Evolutionary conservation across 2,888 invertebrate species (phyloP).

Genomic region (Anticlea derivata): DNA sequence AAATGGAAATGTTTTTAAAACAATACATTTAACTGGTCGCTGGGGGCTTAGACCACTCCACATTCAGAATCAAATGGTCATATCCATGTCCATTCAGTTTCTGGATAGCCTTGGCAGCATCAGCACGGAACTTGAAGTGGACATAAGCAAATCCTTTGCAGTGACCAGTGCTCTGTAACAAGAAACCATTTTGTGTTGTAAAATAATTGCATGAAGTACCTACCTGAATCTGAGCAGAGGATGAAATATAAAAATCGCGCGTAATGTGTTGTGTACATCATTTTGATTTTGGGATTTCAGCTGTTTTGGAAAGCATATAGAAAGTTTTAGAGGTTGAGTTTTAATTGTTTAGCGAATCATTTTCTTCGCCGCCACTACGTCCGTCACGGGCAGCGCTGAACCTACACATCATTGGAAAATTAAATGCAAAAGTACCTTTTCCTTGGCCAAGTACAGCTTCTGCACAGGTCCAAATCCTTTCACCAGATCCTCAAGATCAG

Average conservation of each 20-base stretch:
- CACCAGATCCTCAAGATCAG: conserved; percentile 97
- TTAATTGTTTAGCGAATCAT: no score
- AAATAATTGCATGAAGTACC: no score
- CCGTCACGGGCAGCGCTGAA: no score
- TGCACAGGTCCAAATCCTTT: conserved; percentile 96
- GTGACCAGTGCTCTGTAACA: conserved; percentile 87
- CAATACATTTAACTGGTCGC: conserved; percentile 61
- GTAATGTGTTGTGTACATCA: no score
- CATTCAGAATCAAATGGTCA: conserved; percentile 98
- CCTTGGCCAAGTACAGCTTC: conserved; percentile 97
- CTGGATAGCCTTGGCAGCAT: conserved; percentile 96
- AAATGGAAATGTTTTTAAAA: conserved; percentile 43
- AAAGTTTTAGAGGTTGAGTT: no score
- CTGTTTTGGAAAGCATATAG: no score
- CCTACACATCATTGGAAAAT: no score
- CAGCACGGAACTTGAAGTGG: conserved; percentile 95
- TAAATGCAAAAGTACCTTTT: conserved; percentile 82
- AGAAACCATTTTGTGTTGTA: conserved; percentile 17
- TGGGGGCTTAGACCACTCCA: conserved; percentile 99
- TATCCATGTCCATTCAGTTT: conserved; percentile 96
- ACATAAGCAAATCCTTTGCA: conserved; percentile 99
- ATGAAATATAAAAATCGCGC: no score
- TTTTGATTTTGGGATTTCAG: no score
- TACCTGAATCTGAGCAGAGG: no score
- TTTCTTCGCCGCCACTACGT: no score